Evolutionary conservation across 2,888 invertebrate genomes (phyloP).

Genomic region (Teinopalpus imperialis): DNA sequence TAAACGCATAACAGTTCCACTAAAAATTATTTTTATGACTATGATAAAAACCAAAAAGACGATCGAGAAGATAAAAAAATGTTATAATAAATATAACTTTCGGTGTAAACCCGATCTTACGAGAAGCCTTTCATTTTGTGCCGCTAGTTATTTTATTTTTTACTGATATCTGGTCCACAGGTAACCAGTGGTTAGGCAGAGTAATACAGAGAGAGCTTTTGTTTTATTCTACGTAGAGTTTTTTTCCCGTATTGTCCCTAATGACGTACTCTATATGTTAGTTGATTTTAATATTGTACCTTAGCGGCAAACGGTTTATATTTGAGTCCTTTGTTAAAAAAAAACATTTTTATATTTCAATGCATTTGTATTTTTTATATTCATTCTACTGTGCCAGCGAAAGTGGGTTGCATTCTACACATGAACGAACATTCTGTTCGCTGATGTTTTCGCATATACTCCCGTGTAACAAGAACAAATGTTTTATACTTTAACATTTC

Average conservation of each 20-base stretch:
- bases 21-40: slow-evolving; percentile 23
- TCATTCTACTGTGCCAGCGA: neutral
- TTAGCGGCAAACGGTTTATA: neutral
- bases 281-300: slow-evolving; percentile 1
- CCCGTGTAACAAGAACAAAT: too few species aligned
- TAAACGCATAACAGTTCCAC: slow-evolving; percentile 8
- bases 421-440: neutral
- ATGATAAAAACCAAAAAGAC: slow-evolving; percentile 14
- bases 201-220: slow-evolving; percentile 36
- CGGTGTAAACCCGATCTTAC: slow-evolving; percentile 36
- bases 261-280: neutral
- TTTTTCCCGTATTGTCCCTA: slow-evolving; percentile 15
- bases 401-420: slow-evolving; percentile 15
- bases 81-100: slow-evolving; percentile 38
- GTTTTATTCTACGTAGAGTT: neutral
- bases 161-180: slow-evolving; percentile 42
- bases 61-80: slow-evolving; percentile 29
- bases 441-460: too few species aligned
- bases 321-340: slow-evolving; percentile 3
- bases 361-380: slow-evolving; percentile 12
- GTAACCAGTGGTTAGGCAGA: slow-evolving; percentile 28
- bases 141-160: slow-evolving; percentile 53
- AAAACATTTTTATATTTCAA: slow-evolving; percentile 15
- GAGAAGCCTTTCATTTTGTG: slow-evolving; percentile 54
- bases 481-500: too few species aligned